phyloP scores from a whole-genome alignment of 2,888 invertebrate species.

The Dasysyrphus albostriatus region DNA sequence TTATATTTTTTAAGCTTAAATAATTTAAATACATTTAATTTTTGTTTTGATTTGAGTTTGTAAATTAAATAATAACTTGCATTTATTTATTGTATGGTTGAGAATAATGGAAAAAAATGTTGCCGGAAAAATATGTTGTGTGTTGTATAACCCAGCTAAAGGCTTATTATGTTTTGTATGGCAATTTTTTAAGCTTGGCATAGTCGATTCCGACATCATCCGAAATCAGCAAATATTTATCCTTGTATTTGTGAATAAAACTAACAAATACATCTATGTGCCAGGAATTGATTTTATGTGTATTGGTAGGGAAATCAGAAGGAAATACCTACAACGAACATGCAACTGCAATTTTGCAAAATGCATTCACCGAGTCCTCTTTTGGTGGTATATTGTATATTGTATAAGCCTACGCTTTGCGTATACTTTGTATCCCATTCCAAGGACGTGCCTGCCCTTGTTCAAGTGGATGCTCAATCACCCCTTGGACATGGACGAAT shows the following conservation, averaged over 20 bases:
- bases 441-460: neutral
- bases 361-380: conserved; percentile 50
- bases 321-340: conserved; percentile 51
- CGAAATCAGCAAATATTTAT: conserved; percentile 51
- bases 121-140: conserved; percentile 79
- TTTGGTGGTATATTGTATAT: neutral
- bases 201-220: conserved; percentile 68
- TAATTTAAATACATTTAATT: neutral
- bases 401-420: neutral
- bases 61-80: conserved; percentile 54
- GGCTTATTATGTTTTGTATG: conserved; percentile 81
- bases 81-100: conserved; percentile 74
- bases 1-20: neutral
- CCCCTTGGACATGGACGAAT: conserved; percentile 13
- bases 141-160: conserved; percentile 80
- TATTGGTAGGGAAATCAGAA: conserved; percentile 32
- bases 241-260: conserved; percentile 54
- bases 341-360: conserved; percentile 67
- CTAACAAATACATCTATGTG: conserved; percentile 28
- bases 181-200: conserved; percentile 64
- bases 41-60: conserved; percentile 14
- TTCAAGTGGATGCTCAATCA: conserved; percentile 45
- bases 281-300: conserved; percentile 22
- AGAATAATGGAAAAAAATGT: conserved; percentile 77
- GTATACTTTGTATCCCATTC: neutral